Evolutionary conservation across 2,113 vertebrate species (phyloP), one percentile per base, ranked within the genome.

Genomic region (Mastomys coucha): DNA sequence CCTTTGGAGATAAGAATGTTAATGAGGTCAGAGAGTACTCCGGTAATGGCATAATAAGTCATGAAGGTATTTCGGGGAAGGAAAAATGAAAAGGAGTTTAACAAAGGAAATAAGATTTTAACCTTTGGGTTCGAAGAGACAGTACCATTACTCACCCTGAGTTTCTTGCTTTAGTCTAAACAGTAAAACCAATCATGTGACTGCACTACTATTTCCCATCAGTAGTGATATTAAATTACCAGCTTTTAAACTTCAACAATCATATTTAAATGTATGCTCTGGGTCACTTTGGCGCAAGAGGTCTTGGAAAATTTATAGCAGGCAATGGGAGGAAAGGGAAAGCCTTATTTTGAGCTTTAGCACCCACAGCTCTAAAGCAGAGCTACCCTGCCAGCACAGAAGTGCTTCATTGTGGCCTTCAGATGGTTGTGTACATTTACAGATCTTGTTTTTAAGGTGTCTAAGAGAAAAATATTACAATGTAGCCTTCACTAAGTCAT

Each of bases 91-190:
- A 97, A 60, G 42, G 95, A 94, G 42, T 85, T 97, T 97, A 95
- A 98, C 96, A 98, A 98, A 98, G 95, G 42, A 96, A 97, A 89
- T 94, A 70, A 1, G 2, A 89, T 39, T 49, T 95, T 97, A 97
- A 89, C 28, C 10, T 94, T 96, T 86, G 36, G 81, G 1, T 95
- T 81, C 88, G 91, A 98, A 97, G 97, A 58, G 5, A 95, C 91
- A 81, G 93, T 31, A 11, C 86, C 36, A 6, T 98, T 89, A 26
- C 22, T 97, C 33, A 96, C 65, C 31, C 22, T 76, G 82, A 42
- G 80, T 95, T 97, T 95, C 96, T 97, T 58, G 78, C 95, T 95
- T 95, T 86, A 94, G 28, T 24, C 91, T 95, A 96, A 97, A 33
- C 69, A 67, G 17, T 69, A 86, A 36, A 94, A 96, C 69, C 89